Evolutionary conservation across 2,888 invertebrate genomes (phyloP), one percentile per base, ranked within the genome.

Genomic region (Drosophila siamana): DNA sequence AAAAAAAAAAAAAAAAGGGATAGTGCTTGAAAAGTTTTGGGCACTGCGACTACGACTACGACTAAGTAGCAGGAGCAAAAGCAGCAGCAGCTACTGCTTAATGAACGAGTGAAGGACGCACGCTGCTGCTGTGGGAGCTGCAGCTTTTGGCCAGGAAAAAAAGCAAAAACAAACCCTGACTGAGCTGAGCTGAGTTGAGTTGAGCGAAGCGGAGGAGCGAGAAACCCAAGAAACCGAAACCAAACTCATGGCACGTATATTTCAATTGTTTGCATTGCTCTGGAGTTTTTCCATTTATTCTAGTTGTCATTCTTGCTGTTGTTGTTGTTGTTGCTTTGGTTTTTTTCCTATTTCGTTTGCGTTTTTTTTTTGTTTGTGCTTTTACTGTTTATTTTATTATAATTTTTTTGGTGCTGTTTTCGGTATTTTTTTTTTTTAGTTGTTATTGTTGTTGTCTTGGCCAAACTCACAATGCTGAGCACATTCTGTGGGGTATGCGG

Each of bases 401-500:
- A 85, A 82, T 87, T 82, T 78, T 67, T 47, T 65, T 56, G 54
- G 30, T 44, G 19, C 6, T 48, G 19, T 46, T n/a, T n/a, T n/a
- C n/a, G n/a, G n/a, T n/a, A n/a, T n/a, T n/a, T n/a, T n/a, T n/a
- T n/a, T n/a, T n/a, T 22, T 47, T 36, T 54, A 46, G 56, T 43
- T 44, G 44, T 51, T 64, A 51, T 69, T 73, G 55, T 68, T 78
- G 65, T 67, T 68, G 67, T 50, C 66, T 71, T 63, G 79, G 67
- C 68, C 64, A 78, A 82, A 92, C 92, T 92, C 92, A 92, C 92
- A 91, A 92, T 91, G 90, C 90, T 92, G 87, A 91, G 90, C 89
- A 90, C 89, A 81, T 88, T 87, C 68, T 80, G 88, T 72, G 80
- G 85, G 62, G 74, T 88, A 74, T 77, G 80, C 69, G 69, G 73